phyloP scores from a whole-genome alignment of 2,113 vertebrate species.

The Trichechus manatus region DNA sequence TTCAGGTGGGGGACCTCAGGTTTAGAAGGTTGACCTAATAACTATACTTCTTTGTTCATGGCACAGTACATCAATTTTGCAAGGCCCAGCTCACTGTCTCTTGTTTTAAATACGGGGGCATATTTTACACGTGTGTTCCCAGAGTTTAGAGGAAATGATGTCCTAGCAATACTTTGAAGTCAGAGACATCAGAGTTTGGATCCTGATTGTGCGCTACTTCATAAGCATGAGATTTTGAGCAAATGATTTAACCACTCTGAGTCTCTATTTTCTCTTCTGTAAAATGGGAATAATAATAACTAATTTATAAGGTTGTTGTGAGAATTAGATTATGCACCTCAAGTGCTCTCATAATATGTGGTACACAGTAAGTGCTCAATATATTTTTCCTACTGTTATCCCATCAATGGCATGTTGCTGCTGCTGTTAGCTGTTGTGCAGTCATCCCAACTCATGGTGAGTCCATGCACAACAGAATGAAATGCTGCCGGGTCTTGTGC shows the following conservation, averaged over 20 bases:
- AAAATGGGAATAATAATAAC: background rate
- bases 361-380: background rate
- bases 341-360: background rate
- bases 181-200: background rate
- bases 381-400: background rate
- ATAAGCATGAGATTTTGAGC: background rate
- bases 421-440: background rate
- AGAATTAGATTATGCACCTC: background rate
- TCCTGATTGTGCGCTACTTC: background rate
- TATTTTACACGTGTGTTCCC: background rate
- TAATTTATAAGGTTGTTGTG: background rate
- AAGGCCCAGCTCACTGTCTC: background rate
- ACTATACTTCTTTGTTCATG: background rate
- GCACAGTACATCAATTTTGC: background rate
- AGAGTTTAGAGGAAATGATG: conserved; percentile 15
- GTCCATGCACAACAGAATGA: background rate
- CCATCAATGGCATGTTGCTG: background rate
- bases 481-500: background rate
- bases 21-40: conserved; percentile 15
- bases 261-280: background rate
- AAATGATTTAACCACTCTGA: background rate
- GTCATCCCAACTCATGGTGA: background rate
- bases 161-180: background rate
- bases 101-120: background rate
- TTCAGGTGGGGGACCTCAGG: background rate